These are phyloP conservation scores for Caenorhabditis virilis DNA, from an alignment of 2,888 invertebrate genomes.

Conservation along the genomic window DNA sequence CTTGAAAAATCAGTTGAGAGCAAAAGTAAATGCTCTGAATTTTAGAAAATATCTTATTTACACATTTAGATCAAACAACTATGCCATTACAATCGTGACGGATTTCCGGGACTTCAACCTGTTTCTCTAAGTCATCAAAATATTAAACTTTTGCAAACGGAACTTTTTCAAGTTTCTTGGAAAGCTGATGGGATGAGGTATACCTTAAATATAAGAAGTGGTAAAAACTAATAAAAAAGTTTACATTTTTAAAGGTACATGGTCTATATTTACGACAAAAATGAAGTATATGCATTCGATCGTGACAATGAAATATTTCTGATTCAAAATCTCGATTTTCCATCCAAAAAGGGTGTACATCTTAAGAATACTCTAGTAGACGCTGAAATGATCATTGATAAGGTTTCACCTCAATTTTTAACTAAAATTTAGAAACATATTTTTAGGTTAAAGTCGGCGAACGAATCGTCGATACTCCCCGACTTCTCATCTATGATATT, in stretches of 20 bases:
- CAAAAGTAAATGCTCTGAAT: slow-evolving; percentile 15
- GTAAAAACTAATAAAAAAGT: background rate
- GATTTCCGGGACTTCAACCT: slow-evolving; percentile 95
- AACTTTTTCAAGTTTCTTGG: slow-evolving; percentile 95
- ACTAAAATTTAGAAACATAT: background rate
- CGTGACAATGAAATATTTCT: slow-evolving; percentile 82
- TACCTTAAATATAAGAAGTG: background rate
- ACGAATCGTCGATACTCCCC: slow-evolving; percentile 76
- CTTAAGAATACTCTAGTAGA: slow-evolving; percentile 60
- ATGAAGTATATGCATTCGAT: slow-evolving; percentile 90
- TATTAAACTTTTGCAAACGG: slow-evolving; percentile 78
- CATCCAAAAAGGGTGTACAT: slow-evolving; percentile 75
- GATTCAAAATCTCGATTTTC: slow-evolving; percentile 82
- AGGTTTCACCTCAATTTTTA: slow-evolving; percentile 20
- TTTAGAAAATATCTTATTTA: background rate
- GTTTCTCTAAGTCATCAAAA: slow-evolving; percentile 89
- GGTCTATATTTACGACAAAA: slow-evolving; percentile 87
- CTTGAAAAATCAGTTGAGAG: slow-evolving; percentile 36
- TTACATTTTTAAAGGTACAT: slow-evolving; percentile 78
- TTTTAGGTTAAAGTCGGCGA: slow-evolving; percentile 78
- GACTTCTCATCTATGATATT: slow-evolving; percentile 93
- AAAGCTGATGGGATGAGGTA: slow-evolving; percentile 96
- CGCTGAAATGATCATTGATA: slow-evolving; percentile 66
- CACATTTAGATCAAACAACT: slow-evolving; percentile 51
- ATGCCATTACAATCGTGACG: slow-evolving; percentile 71